Base-by-base conservation (phyloP, 2,888 invertebrate species). In the Nemapogon koenigi region DNA sequence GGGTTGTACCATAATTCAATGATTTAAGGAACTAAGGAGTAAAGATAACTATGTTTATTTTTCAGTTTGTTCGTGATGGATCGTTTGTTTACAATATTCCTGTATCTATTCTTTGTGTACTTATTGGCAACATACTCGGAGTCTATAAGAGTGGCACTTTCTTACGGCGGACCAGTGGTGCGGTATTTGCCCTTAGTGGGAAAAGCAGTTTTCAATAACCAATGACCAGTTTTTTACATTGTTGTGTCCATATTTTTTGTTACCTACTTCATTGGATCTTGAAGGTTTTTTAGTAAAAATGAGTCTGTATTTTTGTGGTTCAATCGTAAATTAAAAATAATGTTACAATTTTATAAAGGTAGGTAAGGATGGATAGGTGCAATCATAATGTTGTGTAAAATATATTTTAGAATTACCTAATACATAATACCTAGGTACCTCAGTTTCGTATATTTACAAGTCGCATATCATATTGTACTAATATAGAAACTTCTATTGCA, bases 41-140 rank as follows among this genome's bases (percentile, higher is more conserved):
- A n/a, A n/a, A n/a, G n/a, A n/a, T 35, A 25, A 40, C 39, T 28
- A 2, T 22, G 16, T 42, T 30, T 44, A 43, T 48, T 42, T 73
- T 83, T 37, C 71, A 84, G 84, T 43, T 53, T 84, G 16, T 83
- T 69, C 57, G 52, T 81, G 1, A 29, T 83, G 41, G 83, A 84
- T 51, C 64, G 68, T 19, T 38, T 80, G 11, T 72, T 76, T 1
- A 62, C 79, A 1, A 46, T 78, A 11, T 62, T 78, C 42, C 76
- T 83, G 53, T 84, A 81, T 49, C 52, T 76, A 10, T 48, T 78
- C 11, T 40, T 82, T 4, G 42, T 79, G 6, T 82, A 66, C 45
- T 64, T 73, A 55, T 43, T 81, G 29, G 73, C 62, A 1, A 46
- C 47, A 1, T 59, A 55, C 46, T 58, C 64, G 43, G 62, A 68